Base-by-base conservation (phyloP, 2,797 vertebrate genomes). In the Micrastur ruficollis region DNA sequence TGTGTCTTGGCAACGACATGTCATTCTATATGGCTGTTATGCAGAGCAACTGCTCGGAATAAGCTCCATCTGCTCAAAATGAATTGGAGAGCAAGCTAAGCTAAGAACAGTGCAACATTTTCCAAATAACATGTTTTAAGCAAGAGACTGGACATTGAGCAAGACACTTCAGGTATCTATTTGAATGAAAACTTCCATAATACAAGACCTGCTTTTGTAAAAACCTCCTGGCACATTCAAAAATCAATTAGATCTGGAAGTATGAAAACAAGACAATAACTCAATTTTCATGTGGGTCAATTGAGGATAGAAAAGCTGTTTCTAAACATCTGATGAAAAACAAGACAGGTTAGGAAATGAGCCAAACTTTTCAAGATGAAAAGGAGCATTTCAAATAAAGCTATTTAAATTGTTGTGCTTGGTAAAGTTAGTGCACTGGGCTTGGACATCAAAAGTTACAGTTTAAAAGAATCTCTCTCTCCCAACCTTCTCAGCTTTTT, bases 381-480 rank as follows among this genome's bases (percentile, higher is more conserved):
- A 97, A 96, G 91, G 23, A 97, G 44, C 81, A 95, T 95, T 95
- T 96, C 74, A 96, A 91, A 96, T 91, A 95, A 95, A 96, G 89
- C 67, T 94, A 96, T 94, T 73, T 88, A 85, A 97, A 96, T 84
- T 97, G 85, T 88, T 97, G 72, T 91, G 91, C 81, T 83, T 68
- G 89, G 89, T 97, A 95, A 94, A 96, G 96, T 88, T 95, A 87
- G 86, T n/a, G 65, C 81, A 83, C 44, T 96, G 89, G 86, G 86
- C 95, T 95, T 96, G 93, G 92, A 97, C 97, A 98, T 97, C 97
- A 98, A 97, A 98, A 97, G 95, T 96, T 94, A 94, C 53, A 90
- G 78, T 91, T 97, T 97, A 96, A 96, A 98, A 97, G 93, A 95
- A 86, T 83, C 36, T 95, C 67, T 68, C 86, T 89, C 88, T 92